A percentile compares a stretch with the other conserved stretches of the same genome.
Conservation (phyloP, 1,140 invertebrate species). For the Magallana gigas region DNA sequence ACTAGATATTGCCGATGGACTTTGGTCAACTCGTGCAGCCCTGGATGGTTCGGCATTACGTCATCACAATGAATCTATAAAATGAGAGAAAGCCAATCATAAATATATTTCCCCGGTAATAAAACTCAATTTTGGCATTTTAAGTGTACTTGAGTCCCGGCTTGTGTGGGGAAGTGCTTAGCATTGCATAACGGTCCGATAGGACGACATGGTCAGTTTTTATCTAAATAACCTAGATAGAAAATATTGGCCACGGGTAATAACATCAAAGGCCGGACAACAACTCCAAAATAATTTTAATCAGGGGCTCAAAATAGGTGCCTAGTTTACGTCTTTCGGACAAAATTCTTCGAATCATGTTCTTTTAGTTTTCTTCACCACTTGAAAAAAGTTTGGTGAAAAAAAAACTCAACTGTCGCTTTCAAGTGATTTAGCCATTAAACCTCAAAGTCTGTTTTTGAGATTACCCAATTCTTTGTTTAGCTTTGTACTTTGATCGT, state of each 20-base stretch:
- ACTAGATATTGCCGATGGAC: not conserved
- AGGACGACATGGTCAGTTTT: conserved; percentile 39
- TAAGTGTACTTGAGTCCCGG: conserved; percentile 23
- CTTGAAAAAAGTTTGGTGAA: no score
- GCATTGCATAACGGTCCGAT: conserved; percentile 28
- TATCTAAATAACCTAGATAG: conserved; percentile 49
- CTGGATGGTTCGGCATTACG: not conserved
- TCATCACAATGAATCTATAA: conserved; percentile 8
- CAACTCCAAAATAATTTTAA: conserved; percentile 23
- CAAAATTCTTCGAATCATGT: no score
- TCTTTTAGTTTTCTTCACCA: no score
- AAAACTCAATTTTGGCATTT: conserved; percentile 49
- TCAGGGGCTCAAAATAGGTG: conserved; percentile 10
- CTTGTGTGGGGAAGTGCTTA: conserved; percentile 41
- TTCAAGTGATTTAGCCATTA: no score
- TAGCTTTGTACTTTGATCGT: no score
- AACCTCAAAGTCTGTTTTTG: no score
- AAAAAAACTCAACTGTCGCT: no score
- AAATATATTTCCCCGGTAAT: conserved; percentile 44
- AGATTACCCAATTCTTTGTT: no score
- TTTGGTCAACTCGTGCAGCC: not conserved
- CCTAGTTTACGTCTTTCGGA: no score
- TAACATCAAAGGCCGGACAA: conserved; percentile 17
- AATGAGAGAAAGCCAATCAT: conserved; percentile 30
- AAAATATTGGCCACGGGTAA: conserved; percentile 42